A percentile compares a stretch with the other conserved stretches of the same genome.
These are phyloP conservation scores for Oscheius sp. DNA, from an alignment of 2,888 invertebrate genomes.

Conservation along the genomic window DNA sequence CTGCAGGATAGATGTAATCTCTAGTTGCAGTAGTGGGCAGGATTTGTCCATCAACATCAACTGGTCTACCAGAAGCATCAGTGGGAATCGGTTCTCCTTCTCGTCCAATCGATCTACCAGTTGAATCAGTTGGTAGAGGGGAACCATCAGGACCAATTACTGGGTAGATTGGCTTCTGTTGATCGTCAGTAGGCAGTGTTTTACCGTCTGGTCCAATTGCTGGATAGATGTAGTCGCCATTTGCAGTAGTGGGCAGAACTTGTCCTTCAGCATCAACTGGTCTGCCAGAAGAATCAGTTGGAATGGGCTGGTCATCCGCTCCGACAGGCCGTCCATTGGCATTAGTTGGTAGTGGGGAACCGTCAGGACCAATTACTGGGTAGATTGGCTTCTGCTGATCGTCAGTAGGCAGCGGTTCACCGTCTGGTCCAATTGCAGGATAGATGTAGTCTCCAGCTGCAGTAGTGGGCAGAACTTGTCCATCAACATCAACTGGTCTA, in stretches of 20 bases:
- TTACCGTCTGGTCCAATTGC: slow-evolving; percentile 55
- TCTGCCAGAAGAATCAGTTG: slow-evolving; percentile 35
- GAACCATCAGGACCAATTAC: slow-evolving; percentile 11
- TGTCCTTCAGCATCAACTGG: slow-evolving; percentile 45
- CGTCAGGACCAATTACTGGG: slow-evolving; percentile 59
- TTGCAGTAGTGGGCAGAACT: slow-evolving; percentile 50
- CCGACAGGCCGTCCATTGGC: slow-evolving; percentile 22
- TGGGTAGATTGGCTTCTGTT: slow-evolving; percentile 40
- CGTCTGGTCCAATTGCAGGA: slow-evolving; percentile 39
- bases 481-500: slow-evolving; percentile 34
- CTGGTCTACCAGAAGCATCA: slow-evolving; percentile 43
- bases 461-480: slow-evolving; percentile 36
- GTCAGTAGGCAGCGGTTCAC: slow-evolving; percentile 47
- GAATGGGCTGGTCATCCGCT: slow-evolving; percentile 38
- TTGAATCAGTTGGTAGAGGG: slow-evolving; percentile 39
- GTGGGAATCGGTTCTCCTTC: slow-evolving; percentile 45
- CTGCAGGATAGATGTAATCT: slow-evolving; percentile 42
- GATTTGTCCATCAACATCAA: slow-evolving; percentile 54
- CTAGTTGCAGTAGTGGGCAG: slow-evolving; percentile 56
- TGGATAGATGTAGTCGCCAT: slow-evolving; percentile 45
- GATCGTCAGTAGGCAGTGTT: slow-evolving; percentile 52
- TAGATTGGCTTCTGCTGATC: slow-evolving; percentile 62
- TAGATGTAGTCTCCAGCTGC: slow-evolving; percentile 32
- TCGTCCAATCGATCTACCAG: slow-evolving; percentile 33
- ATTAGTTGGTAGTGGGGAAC: slow-evolving; percentile 53